Percentiles rank a stretch among this genome's conserved stretches.
Conservation (phyloP, 2,113 vertebrate species). For the Burhinus oedicnemus region DNA sequence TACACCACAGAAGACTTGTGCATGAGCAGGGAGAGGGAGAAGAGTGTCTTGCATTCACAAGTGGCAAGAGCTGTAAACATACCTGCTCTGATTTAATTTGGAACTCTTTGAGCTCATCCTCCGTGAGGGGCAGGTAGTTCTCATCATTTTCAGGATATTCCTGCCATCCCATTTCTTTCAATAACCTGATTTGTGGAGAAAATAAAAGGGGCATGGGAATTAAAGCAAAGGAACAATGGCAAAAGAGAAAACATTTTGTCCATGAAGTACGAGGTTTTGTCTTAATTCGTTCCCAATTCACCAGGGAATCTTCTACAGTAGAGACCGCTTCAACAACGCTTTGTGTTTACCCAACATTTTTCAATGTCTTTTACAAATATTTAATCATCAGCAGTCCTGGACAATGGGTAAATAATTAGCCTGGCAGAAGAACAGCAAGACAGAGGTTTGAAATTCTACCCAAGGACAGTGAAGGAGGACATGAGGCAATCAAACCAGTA, state of each 20-base stretch:
- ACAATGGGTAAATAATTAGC: neutral
- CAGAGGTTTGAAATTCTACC: neutral
- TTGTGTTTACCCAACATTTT: neutral
- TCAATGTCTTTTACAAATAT: neutral
- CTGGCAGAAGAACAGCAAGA: neutral
- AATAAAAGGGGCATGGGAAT: neutral
- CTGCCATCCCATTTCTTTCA: constrained; percentile 99
- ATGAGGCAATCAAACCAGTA: neutral
- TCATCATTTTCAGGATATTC: constrained; percentile 99
- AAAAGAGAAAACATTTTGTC: neutral
- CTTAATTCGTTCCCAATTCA: neutral
- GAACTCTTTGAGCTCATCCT: constrained; percentile 97
- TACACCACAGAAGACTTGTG: neutral
- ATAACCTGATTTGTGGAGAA: constrained; percentile 78
- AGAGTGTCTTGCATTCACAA: neutral
- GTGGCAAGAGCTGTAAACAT: neutral
- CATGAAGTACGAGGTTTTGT: neutral
- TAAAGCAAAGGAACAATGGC: neutral
- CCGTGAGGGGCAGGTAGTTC: constrained; percentile 95
- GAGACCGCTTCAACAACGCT: neutral
- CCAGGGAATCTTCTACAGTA: neutral
- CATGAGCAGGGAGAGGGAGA: neutral
- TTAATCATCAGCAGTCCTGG: neutral
- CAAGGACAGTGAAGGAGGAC: neutral
- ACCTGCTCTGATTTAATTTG: constrained; percentile 98